Evolutionary conservation across 2,888 invertebrate species (phyloP).

Genomic region (Erebia epiphron): DNA sequence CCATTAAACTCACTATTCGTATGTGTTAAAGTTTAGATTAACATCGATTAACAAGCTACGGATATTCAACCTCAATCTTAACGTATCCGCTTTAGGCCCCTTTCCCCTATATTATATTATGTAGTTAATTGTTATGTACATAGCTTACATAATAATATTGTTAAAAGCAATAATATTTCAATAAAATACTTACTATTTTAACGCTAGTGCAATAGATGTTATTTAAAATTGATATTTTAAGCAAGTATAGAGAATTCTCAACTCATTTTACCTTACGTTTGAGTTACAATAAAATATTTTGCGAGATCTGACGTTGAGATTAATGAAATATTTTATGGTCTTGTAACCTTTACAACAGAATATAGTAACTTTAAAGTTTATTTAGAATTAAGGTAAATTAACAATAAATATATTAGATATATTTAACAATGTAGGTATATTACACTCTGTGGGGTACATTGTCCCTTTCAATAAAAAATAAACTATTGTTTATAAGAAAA

Average conservation of each 20-base stretch:
- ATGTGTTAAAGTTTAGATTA: no score
- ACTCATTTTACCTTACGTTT: constrained; percentile 43
- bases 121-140: constrained; percentile 54
- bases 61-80: no score
- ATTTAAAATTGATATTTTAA: constrained; percentile 70
- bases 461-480: not conserved
- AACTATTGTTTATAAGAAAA: not conserved
- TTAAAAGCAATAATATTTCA: constrained; percentile 70
- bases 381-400: constrained; percentile 32
- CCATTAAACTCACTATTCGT: no score
- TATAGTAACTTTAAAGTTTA: constrained; percentile 29
- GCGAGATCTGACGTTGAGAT: constrained; percentile 81
- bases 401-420: not conserved
- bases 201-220: constrained; percentile 79
- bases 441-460: not conserved
- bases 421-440: not conserved
- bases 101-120: no score
- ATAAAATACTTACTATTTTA: constrained; percentile 55
- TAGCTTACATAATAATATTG: constrained; percentile 56
- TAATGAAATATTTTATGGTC: constrained; percentile 56
- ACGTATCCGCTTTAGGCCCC: no score
- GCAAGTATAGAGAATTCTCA: constrained; percentile 54
- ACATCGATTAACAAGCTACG: no score
- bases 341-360: constrained; percentile 29
- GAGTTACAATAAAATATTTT: constrained; percentile 51